These are phyloP conservation scores for Beris chalybata DNA, from an alignment of 2,888 invertebrate genomes.

Conservation along the genomic window DNA sequence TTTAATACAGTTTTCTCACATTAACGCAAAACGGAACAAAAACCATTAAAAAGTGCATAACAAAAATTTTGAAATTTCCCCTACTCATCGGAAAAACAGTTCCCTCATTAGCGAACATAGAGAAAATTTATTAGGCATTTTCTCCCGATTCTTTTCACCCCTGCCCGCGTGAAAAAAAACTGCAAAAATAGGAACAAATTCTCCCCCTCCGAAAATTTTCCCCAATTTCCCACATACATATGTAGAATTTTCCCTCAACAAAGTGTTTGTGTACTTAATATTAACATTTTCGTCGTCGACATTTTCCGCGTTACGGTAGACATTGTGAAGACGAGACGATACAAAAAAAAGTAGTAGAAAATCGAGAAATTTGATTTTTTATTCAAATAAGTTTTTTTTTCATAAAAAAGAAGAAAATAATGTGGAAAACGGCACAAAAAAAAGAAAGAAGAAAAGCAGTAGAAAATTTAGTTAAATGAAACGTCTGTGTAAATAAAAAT, in stretches of 20 bases:
- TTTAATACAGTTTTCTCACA: too few species aligned
- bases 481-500: neutral
- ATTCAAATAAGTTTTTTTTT: constrained; percentile 10
- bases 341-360: constrained; percentile 20
- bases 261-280: constrained; percentile 34
- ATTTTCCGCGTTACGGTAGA: constrained; percentile 38
- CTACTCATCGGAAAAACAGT: neutral
- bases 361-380: constrained; percentile 27
- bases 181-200: too few species aligned
- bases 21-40: neutral
- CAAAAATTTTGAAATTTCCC: constrained; percentile 29
- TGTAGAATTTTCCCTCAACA: constrained; percentile 17
- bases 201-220: too few species aligned
- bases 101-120: constrained; percentile 7
- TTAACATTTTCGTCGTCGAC: constrained; percentile 36
- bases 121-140: too few species aligned
- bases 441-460: neutral
- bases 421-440: neutral
- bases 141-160: too few species aligned
- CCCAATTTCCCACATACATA: neutral
- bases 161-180: too few species aligned
- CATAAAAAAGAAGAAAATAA: neutral
- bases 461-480: neutral
- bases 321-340: constrained; percentile 32
- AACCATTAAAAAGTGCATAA: constrained; percentile 31